Conservation (phyloP, 2,797 vertebrate genomes). For the Crocodylus rhombifer region DNA sequence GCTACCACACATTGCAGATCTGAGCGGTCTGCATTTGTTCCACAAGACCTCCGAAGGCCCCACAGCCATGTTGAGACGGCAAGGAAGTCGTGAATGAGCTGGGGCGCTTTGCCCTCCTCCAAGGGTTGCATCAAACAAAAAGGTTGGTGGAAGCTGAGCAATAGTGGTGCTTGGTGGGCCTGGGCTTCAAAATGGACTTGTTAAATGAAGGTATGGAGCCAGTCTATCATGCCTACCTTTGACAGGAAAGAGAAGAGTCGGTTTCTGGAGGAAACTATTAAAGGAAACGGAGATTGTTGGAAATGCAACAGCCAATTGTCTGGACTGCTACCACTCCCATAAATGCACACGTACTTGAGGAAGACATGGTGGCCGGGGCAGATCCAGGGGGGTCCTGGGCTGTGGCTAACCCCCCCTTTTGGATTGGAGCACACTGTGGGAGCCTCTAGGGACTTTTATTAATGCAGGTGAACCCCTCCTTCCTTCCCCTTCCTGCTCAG, state of each 20-base stretch:
- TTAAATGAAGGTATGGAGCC: neutral
- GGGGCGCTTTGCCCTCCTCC: neutral
- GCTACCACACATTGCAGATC: neutral
- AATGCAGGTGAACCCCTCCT: no score
- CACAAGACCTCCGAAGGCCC: neutral
- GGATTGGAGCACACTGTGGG: no score
- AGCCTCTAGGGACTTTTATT: no score
- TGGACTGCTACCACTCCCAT: neutral
- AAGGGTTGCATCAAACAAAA: neutral
- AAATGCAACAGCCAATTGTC: neutral
- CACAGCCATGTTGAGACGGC: neutral
- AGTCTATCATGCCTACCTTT: neutral
- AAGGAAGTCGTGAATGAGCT: neutral
- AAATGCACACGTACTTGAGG: neutral
- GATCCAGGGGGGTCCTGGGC: no score
- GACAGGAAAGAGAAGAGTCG: neutral
- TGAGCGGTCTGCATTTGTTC: neutral
- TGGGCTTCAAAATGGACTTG: neutral
- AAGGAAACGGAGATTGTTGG: neutral
- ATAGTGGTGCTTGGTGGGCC: neutral
- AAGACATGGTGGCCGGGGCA: neutral
- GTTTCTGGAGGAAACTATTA: neutral
- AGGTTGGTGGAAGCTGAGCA: fast-evolving
- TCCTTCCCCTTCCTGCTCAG: no score
- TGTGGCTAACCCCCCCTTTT: no score